A percentile compares a stretch with the other conserved stretches of the same genome.
Evolutionary conservation across 2,113 vertebrate species (phyloP).

Genomic region (Corydoras maculifer): DNA sequence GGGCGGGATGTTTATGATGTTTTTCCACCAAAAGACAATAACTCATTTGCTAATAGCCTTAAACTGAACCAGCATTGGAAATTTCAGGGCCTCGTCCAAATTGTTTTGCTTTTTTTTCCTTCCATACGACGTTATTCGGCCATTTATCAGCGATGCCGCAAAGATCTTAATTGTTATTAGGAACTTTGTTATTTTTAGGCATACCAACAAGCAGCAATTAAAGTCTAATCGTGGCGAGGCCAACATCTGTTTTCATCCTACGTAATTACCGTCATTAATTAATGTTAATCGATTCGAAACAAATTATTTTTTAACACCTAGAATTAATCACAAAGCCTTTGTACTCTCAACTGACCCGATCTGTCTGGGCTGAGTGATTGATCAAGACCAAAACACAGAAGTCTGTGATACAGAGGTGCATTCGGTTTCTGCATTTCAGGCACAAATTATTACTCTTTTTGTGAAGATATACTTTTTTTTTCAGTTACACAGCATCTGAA

Average conservation of each 20-base stretch:
- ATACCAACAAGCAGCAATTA: slow-evolving; percentile 69
- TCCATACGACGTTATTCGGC: not conserved
- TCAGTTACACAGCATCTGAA: slow-evolving; percentile 10
- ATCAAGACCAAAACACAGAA: slow-evolving; percentile 65
- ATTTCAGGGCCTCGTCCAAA: not conserved
- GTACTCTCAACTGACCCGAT: slow-evolving; percentile 47
- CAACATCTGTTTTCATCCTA: slow-evolving; percentile 78
- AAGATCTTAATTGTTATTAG: slow-evolving; percentile 32
- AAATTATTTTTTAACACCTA: slow-evolving; percentile 72
- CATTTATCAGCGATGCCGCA: slow-evolving; percentile 15
- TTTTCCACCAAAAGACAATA: not conserved
- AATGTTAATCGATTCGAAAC: slow-evolving; percentile 72
- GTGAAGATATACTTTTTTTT: slow-evolving; percentile 37
- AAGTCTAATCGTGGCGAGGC: slow-evolving; percentile 66
- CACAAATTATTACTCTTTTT: slow-evolving; percentile 46
- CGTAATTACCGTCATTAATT: slow-evolving; percentile 81
- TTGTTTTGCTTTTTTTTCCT: not conserved
- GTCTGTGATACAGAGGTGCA: slow-evolving; percentile 51
- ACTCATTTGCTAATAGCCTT: not conserved
- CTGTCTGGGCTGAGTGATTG: slow-evolving; percentile 54
- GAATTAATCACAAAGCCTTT: slow-evolving; percentile 72
- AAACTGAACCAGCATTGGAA: not conserved
- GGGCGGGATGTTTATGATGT: not conserved
- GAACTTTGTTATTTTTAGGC: slow-evolving; percentile 69
- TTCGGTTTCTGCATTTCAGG: slow-evolving; percentile 50